phyloP scores from a whole-genome alignment of 2,888 invertebrate genomes.

The Lasioglossum marginatum region DNA sequence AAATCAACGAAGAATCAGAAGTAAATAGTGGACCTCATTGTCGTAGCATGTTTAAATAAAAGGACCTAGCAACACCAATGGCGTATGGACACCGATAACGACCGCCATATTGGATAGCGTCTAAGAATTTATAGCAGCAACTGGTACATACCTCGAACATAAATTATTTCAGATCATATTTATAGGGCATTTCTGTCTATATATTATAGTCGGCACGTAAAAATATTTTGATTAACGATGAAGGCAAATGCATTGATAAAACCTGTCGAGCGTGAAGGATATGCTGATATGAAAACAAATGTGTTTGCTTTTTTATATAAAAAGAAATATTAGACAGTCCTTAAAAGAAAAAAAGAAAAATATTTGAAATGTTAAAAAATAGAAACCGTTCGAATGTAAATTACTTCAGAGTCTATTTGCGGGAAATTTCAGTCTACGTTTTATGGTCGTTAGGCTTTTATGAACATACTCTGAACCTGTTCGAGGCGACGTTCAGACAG shows the following conservation, averaged over 20 bases:
- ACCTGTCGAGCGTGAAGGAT: not conserved
- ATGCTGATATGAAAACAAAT: not conserved
- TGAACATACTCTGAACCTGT: not conserved
- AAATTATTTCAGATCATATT: not conserved
- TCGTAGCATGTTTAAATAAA: not conserved
- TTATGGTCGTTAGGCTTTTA: not conserved
- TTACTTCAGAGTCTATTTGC: not conserved
- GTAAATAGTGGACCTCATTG: not conserved
- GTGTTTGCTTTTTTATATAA: not conserved
- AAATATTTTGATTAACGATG: conserved; percentile 2
- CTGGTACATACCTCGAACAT: conserved; percentile 1
- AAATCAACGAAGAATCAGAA: not conserved
- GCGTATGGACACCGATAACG: not conserved
- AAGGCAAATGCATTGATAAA: not conserved
- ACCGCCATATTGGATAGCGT: conserved; percentile 6
- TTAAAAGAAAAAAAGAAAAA: not conserved
- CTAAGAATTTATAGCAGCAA: conserved; percentile 1
- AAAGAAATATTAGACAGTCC: not conserved
- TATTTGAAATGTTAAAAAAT: too few species aligned
- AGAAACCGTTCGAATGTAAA: not conserved
- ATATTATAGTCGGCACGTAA: not conserved
- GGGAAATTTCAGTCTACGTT: not conserved
- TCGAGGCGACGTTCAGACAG: not conserved
- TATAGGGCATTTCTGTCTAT: conserved; percentile 1
- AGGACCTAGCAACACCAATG: not conserved